Evolutionary conservation across 2,888 invertebrate species (phyloP).

Genomic region (Hipparchia semele): DNA sequence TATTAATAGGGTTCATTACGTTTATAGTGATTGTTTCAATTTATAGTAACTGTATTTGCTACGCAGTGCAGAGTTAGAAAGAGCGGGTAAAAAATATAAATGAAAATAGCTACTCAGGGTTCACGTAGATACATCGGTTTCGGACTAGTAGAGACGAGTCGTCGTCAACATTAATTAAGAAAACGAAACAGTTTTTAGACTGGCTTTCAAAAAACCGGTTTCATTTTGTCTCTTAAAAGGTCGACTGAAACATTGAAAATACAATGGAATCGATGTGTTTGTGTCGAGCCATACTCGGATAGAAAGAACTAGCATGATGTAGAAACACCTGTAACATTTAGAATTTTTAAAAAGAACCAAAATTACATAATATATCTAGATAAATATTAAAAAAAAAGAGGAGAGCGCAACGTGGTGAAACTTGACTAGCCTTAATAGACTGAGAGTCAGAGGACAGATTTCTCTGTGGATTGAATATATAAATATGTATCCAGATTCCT

Average conservation of each 20-base stretch:
- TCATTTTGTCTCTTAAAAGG: neutral
- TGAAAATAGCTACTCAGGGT: constrained; percentile 18
- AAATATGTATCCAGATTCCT: neutral
- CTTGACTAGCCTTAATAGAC: constrained; percentile 18
- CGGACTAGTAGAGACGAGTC: neutral
- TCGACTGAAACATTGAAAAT: neutral
- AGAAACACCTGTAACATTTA: constrained; percentile 29
- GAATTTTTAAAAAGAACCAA: constrained; percentile 43
- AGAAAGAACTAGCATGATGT: constrained; percentile 42
- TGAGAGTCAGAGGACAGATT: constrained; percentile 3
- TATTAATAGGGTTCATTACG: constrained; percentile 29
- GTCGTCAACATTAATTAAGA: no score
- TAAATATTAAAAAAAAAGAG: constrained; percentile 23
- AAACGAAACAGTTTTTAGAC: no score
- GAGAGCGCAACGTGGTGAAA: constrained; percentile 25
- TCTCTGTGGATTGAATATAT: constrained; percentile 1
- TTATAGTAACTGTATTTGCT: constrained; percentile 36
- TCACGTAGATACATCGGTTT: neutral
- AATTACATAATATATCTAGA: constrained; percentile 36
- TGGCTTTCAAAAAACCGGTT: neutral
- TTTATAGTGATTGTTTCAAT: constrained; percentile 31
- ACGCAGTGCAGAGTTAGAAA: constrained; percentile 27
- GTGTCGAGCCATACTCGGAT: constrained; percentile 30
- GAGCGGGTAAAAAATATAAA: constrained; percentile 22
- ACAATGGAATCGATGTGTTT: neutral